Conservation (phyloP, 2,888 invertebrate species). For the Archaeoteleia sp. region DNA sequence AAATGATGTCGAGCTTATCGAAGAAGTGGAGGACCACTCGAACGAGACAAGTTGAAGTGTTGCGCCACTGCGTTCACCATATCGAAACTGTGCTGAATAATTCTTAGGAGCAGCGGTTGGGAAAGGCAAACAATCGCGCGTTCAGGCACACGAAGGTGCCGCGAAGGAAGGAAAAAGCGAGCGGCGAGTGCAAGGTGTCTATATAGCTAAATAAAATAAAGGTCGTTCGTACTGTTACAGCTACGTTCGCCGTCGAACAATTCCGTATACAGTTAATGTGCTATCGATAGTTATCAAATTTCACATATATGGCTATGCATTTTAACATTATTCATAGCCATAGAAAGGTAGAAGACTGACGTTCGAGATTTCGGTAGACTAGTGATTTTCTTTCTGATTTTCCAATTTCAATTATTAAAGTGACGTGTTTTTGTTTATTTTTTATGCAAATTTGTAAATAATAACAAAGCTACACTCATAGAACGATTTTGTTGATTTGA, state of each 20-base stretch:
- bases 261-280: conserved; percentile 49
- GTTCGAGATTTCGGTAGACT: too few species aligned
- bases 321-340: too few species aligned
- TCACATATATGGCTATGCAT: conserved; percentile 38
- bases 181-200: conserved; percentile 59
- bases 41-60: conserved; percentile 61
- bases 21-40: conserved; percentile 60
- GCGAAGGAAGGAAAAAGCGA: conserved; percentile 52
- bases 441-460: too few species aligned
- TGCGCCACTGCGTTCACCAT: conserved; percentile 60
- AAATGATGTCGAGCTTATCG: conserved; percentile 30
- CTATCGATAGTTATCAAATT: conserved; percentile 60
- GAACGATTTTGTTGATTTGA: too few species aligned
- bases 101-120: conserved; percentile 65
- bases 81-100: conserved; percentile 63
- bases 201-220: conserved; percentile 58
- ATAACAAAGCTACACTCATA: too few species aligned
- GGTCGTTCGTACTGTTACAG: conserved; percentile 54
- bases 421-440: too few species aligned
- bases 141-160: conserved; percentile 45
- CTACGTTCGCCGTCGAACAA: conserved; percentile 50
- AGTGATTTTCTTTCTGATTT: too few species aligned
- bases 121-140: conserved; percentile 69
- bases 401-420: too few species aligned
- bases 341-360: too few species aligned